A percentile compares a stretch with the other conserved stretches of the same genome.
Evolutionary conservation across 2,797 vertebrate species (phyloP).

Genomic region (Nannoperca australis): DNA sequence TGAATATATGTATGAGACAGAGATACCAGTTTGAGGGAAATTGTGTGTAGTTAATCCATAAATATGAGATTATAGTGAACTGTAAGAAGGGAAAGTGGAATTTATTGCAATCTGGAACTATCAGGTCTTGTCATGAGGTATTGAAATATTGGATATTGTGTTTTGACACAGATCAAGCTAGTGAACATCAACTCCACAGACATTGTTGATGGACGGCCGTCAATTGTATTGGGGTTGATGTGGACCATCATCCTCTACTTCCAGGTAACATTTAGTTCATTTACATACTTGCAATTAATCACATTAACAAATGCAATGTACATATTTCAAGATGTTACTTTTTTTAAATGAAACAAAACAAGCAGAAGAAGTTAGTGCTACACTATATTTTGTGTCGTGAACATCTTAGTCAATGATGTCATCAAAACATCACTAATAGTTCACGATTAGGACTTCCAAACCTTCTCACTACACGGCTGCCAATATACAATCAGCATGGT

Average conservation of each 20-base stretch:
- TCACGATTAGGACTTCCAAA: conserved; percentile 9
- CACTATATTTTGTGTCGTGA: background rate
- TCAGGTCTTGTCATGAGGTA: conserved; percentile 3
- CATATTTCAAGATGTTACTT: background rate
- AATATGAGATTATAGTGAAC: conserved; percentile 35
- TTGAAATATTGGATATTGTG: conserved; percentile 30
- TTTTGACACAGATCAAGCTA: conserved; percentile 91
- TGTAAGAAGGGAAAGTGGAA: background rate
- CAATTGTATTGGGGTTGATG: conserved; percentile 95
- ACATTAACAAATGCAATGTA: background rate
- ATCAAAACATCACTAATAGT: background rate
- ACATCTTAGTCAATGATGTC: background rate
- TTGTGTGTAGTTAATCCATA: conserved; percentile 29
- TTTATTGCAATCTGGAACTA: background rate
- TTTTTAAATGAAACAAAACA: background rate
- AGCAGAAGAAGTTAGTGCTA: background rate
- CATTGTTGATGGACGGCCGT: conserved; percentile 95
- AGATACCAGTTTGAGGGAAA: conserved; percentile 30
- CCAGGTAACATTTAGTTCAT: conserved; percentile 86
- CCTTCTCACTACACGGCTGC: background rate
- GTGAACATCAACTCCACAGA: conserved; percentile 99
- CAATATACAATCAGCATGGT: conserved; percentile 4
- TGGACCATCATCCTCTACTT: conserved; percentile 99
- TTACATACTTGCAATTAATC: background rate
- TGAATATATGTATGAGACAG: conserved; percentile 18